Conservation (phyloP, 2,113 vertebrate genomes). For the Lanius ludovicianus region DNA sequence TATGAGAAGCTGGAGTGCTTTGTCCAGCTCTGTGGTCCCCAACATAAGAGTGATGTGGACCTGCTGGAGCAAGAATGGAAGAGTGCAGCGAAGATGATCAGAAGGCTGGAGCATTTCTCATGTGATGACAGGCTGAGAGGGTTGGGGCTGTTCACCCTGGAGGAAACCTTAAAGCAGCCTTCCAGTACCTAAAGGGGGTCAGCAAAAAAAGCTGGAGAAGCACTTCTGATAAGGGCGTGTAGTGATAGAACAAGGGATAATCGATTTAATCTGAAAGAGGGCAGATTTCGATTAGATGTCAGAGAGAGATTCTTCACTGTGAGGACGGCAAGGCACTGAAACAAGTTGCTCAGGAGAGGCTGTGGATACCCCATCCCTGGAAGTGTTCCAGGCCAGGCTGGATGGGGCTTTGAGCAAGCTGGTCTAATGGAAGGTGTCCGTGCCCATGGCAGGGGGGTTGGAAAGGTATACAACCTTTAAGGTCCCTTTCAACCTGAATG, state of each 20-base stretch:
- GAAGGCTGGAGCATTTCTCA: not conserved
- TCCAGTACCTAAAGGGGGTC: not conserved
- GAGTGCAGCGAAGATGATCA: not conserved
- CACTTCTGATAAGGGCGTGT: not conserved
- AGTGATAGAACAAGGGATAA: not conserved
- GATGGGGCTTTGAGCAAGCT: not conserved
- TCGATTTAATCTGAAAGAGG: not conserved
- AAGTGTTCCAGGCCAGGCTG: not conserved
- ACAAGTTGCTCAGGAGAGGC: not conserved
- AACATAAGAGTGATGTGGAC: not conserved
- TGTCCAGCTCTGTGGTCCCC: not conserved
- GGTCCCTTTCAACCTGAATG: not conserved
- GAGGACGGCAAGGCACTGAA: not conserved
- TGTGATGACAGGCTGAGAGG: not conserved
- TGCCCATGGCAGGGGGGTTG: not conserved
- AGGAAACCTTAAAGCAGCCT: not conserved
- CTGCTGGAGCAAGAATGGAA: not conserved
- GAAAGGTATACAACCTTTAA: not conserved
- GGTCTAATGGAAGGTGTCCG: not conserved
- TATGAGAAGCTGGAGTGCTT: not conserved
- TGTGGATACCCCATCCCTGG: not conserved
- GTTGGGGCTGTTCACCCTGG: not conserved
- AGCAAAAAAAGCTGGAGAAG: not conserved
- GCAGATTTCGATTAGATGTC: not conserved
- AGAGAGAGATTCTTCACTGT: not conserved